Evolutionary conservation across 1,140 invertebrate species (phyloP), one percentile per base, ranked within the genome.

Genomic region (Halictus rubicundus): DNA sequence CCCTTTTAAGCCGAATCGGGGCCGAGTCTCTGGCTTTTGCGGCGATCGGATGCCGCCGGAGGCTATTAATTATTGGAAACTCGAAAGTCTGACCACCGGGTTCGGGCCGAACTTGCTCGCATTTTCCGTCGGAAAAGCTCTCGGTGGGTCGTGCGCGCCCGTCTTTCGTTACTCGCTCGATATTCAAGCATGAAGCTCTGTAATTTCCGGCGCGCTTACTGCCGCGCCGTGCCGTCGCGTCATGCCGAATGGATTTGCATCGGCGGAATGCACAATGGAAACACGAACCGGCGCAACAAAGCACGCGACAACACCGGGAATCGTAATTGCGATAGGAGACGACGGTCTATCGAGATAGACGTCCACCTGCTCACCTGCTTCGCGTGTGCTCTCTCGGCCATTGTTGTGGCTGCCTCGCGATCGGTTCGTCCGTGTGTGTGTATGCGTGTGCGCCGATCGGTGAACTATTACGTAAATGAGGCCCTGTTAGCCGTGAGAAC

Each of bases 401-500:
- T 68, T 68, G 66, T 68, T 68, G 19, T 57, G 19, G 46, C 49
- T 32, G 9, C 23, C n/a, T 10, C 19, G n/a, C 42, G 37, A 49
- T 14, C 32, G 39, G 19, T 19, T 27, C 42, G 65, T n/a, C n/a
- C n/a, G n/a, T n/a, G n/a, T n/a, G n/a, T n/a, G n/a, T 37, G 37
- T 32, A 21, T 10, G 5, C 5, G 32, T 37, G 37, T 32, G 32
- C 8, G 37, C 54, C 54, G 37, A 66, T 66, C 23, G 42, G 12
- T 42, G 23, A 27, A n/a, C 8, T 68, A 49, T 68, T 68, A 52
- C 52, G 68, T 39, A 59, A 70, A 70, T 70, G 49, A 46, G 32
- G 27, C 19, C n/a, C 52, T 27, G 25, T 68, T 49, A 68, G 14
- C 25, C 65, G 52, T 46, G 25, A 57, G 52, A 52, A 68, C 25